phyloP scores from a whole-genome alignment of 2,113 vertebrate species.

The Halichoeres trimaculatus region DNA sequence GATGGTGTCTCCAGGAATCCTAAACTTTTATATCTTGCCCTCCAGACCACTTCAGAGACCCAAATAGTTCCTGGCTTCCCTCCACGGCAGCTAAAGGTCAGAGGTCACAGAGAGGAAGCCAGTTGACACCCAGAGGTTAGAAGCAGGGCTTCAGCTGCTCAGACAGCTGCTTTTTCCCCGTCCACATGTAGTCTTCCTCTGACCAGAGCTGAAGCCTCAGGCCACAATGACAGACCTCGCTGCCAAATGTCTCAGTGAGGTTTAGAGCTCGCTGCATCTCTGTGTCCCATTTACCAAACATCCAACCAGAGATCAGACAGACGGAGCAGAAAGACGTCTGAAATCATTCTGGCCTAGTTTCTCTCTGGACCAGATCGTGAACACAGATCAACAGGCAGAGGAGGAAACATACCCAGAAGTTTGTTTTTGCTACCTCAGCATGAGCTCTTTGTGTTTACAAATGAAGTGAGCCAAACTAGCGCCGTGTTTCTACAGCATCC shows the following conservation, averaged over 20 bases:
- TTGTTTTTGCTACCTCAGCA: too few species aligned
- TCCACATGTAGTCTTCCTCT: constrained; percentile 60
- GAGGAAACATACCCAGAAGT: too few species aligned
- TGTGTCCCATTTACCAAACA: constrained; percentile 22
- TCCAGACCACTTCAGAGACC: background rate
- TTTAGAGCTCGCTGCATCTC: constrained; percentile 22
- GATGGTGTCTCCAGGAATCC: too few species aligned
- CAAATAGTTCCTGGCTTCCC: background rate
- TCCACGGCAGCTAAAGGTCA: constrained; percentile 39
- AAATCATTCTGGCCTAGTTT: background rate
- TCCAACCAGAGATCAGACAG: constrained; percentile 1
- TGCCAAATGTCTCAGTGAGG: constrained; percentile 62
- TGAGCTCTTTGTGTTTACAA: too few species aligned
- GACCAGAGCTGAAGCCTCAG: constrained; percentile 69
- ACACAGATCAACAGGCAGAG: too few species aligned
- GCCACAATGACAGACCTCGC: constrained; percentile 69
- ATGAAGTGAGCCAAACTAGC: too few species aligned
- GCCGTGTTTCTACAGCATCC: too few species aligned
- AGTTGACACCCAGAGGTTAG: constrained; percentile 60
- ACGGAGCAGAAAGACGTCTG: background rate
- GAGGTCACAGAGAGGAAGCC: constrained; percentile 54
- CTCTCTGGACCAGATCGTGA: background rate
- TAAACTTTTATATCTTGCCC: background rate
- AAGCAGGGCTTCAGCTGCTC: constrained; percentile 26
- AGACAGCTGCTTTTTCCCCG: constrained; percentile 24